Conservation (phyloP, 2,888 invertebrate species). For the Synanthedon tipuliformis region DNA sequence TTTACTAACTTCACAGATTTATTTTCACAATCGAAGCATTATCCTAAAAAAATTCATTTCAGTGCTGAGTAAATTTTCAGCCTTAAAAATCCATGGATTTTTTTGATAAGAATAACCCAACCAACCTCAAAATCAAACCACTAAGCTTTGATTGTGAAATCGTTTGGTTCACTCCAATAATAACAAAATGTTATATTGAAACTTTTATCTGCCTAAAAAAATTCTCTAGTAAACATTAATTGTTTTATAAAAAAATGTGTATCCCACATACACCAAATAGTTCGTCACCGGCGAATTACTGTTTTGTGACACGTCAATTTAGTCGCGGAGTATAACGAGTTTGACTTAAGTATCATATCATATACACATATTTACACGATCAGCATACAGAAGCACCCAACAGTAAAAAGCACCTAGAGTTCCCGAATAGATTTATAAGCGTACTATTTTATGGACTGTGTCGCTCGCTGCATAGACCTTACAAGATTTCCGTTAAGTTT, state of each 20-base stretch:
- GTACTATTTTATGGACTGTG: conserved; percentile 42
- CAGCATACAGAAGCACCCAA: conserved; percentile 66
- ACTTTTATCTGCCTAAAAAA: no score
- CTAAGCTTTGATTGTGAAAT: no score
- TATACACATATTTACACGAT: conserved; percentile 63
- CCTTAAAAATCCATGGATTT: no score
- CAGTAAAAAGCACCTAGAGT: conserved; percentile 68
- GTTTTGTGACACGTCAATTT: conserved; percentile 45
- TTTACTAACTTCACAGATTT: no score
- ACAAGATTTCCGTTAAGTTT: conserved; percentile 9
- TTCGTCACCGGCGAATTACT: conserved; percentile 6
- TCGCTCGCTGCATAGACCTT: conserved; percentile 38
- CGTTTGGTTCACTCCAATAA: no score
- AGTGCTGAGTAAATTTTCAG: no score
- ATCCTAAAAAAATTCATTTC: no score
- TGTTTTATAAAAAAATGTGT: background rate
- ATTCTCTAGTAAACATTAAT: background rate
- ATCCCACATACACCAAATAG: background rate
- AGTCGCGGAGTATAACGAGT: conserved; percentile 52
- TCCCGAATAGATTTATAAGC: conserved; percentile 64
- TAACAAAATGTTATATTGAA: no score
- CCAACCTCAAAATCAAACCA: no score
- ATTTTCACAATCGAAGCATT: no score
- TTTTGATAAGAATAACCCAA: no score
- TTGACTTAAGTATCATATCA: conserved; percentile 28